Conservation (phyloP, 2,113 vertebrate species). For the Mus pahari region DNA sequence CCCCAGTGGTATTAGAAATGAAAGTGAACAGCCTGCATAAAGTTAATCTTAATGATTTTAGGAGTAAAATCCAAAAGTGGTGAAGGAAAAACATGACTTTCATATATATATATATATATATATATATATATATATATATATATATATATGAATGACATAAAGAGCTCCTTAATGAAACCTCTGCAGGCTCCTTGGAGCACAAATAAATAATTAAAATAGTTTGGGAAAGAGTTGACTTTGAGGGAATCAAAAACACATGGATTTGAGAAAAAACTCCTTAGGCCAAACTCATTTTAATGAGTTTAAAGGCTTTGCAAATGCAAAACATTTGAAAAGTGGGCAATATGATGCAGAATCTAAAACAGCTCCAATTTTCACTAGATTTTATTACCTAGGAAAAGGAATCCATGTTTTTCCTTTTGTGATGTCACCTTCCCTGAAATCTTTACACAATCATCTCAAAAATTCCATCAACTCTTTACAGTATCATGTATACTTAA, state of each 20-base stretch:
- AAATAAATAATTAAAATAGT: slow-evolving; percentile 79
- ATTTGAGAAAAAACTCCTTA: slow-evolving; percentile 67
- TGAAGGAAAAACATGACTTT: slow-evolving; percentile 40
- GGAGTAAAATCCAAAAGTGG: neutral
- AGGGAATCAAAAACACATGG: slow-evolving; percentile 77
- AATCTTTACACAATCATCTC: neutral
- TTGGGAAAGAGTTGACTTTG: slow-evolving; percentile 63
- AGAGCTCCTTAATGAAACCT: slow-evolving; percentile 49
- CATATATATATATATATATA: neutral
- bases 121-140: slow-evolving; percentile 23
- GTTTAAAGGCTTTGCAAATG: slow-evolving; percentile 67
- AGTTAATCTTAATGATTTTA: neutral
- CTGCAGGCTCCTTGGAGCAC: slow-evolving; percentile 34
- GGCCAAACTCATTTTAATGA: slow-evolving; percentile 72
- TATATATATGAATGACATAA: slow-evolving; percentile 12
- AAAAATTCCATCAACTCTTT: slow-evolving; percentile 50
- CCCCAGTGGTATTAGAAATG: neutral
- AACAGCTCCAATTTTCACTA: slow-evolving; percentile 57
- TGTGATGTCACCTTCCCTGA: neutral
- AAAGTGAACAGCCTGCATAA: neutral
- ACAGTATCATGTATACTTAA: slow-evolving; percentile 14
- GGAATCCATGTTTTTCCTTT: slow-evolving; percentile 17
- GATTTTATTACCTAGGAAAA: slow-evolving; percentile 65
- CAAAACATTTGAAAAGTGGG: slow-evolving; percentile 73
- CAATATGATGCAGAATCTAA: slow-evolving; percentile 57